These are phyloP conservation scores for Mystacornis crossleyi DNA, from an alignment of 2,113 vertebrate genomes.

Conservation along the genomic window DNA sequence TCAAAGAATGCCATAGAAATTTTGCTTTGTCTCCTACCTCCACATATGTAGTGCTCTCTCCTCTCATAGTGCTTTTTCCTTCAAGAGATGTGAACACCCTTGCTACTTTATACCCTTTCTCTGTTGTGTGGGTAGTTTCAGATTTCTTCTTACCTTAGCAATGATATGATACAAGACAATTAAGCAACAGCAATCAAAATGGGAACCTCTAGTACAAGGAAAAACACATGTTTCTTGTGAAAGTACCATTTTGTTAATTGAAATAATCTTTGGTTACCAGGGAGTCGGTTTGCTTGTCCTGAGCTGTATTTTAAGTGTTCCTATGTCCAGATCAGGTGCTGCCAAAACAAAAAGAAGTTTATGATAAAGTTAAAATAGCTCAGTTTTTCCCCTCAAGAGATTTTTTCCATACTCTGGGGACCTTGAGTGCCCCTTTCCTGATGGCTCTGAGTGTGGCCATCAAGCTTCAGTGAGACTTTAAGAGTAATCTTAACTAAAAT, in stretches of 20 bases:
- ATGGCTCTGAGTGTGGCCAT: background rate
- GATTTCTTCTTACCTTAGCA: background rate
- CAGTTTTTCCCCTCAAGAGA: background rate
- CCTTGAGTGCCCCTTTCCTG: background rate
- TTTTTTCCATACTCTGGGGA: background rate
- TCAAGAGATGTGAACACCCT: too few species aligned
- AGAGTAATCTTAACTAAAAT: background rate
- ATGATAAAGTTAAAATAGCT: background rate
- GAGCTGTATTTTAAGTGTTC: background rate
- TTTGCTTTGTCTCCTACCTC: background rate
- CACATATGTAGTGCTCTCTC: rapidly evolving
- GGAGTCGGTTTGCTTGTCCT: background rate
- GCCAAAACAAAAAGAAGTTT: background rate
- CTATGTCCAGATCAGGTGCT: background rate
- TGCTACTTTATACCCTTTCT: background rate
- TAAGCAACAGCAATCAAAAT: background rate
- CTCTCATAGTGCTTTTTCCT: background rate
- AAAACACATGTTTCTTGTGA: background rate
- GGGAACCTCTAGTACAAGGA: background rate
- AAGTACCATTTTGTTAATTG: background rate
- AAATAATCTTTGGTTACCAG: background rate
- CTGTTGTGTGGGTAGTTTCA: background rate
- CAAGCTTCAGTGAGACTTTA: background rate
- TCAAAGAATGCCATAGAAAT: background rate
- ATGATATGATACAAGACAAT: background rate